Percentiles rank a stretch among this genome's conserved stretches.
Evolutionary conservation across 2,797 vertebrate genomes (phyloP).

Genomic region (Coluber constrictor): DNA sequence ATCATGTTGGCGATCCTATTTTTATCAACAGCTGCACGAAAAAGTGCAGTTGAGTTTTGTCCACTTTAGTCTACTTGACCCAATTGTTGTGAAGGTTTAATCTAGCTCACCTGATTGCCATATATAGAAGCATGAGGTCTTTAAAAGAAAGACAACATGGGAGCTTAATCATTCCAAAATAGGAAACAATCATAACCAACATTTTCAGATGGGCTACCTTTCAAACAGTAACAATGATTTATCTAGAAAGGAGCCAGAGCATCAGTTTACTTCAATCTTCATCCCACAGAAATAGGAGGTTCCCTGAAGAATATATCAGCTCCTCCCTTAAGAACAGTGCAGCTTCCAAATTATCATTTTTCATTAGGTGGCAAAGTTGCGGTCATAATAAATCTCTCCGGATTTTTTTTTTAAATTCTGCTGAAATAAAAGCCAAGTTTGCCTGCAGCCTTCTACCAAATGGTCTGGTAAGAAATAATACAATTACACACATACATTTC

Average conservation of each 20-base stretch:
- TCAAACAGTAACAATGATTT: background rate
- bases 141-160: background rate
- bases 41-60: too few relatives aligned
- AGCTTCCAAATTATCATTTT: background rate
- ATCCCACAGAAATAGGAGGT: background rate
- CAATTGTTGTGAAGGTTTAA: background rate
- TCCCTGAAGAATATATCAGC: background rate
- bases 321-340: background rate
- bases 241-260: background rate
- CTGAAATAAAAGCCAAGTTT: background rate
- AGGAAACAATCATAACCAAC: background rate
- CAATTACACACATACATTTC: background rate
- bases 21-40: too few relatives aligned
- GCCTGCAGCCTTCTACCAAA: background rate
- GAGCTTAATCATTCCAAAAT: background rate
- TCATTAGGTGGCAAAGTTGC: background rate
- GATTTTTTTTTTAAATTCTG: background rate
- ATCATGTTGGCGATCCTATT: too few relatives aligned
- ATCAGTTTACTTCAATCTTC: background rate
- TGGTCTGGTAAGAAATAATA: background rate
- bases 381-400: background rate
- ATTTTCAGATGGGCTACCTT: background rate
- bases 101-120: background rate
- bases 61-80: background rate
- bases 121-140: background rate